Evolutionary conservation across 2,113 vertebrate species (phyloP).

Genomic region (Ivindomyrus marchei): DNA sequence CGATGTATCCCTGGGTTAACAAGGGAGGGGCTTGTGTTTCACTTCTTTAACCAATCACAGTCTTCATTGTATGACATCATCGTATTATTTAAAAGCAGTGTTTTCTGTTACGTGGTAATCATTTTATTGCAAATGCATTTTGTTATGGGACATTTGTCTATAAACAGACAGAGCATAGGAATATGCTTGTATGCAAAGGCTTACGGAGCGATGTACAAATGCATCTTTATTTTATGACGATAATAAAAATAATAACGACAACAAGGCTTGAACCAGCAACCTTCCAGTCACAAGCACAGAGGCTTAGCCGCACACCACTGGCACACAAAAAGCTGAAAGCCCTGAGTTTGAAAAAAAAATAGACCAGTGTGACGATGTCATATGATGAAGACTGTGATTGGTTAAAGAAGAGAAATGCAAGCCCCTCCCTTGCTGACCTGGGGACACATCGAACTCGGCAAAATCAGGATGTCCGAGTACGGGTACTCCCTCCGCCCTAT

Average conservation of each 20-base stretch:
- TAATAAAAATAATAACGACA: not conserved
- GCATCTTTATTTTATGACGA: not conserved
- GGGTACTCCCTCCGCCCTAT: not conserved
- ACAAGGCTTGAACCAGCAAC: not conserved
- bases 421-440: not conserved
- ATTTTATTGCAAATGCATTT: not conserved
- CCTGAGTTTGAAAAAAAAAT: not conserved
- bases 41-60: not conserved
- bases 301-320: not conserved
- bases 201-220: not conserved
- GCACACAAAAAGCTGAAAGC: not conserved
- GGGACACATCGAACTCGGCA: not conserved
- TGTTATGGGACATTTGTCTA: not conserved
- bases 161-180: not conserved
- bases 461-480: not conserved
- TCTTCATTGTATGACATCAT: not conserved
- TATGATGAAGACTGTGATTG: not conserved
- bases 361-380: not conserved
- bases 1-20: not conserved
- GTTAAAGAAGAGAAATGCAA: not conserved
- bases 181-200: not conserved
- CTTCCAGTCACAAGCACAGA: not conserved
- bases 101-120: not conserved
- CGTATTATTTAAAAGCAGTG: not conserved
- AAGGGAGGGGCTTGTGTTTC: not conserved